Percentiles rank a stretch among this genome's conserved stretches.
Evolutionary conservation across 2,888 invertebrate species (phyloP).

Genomic region (Lordiphosa fenestrarum): DNA sequence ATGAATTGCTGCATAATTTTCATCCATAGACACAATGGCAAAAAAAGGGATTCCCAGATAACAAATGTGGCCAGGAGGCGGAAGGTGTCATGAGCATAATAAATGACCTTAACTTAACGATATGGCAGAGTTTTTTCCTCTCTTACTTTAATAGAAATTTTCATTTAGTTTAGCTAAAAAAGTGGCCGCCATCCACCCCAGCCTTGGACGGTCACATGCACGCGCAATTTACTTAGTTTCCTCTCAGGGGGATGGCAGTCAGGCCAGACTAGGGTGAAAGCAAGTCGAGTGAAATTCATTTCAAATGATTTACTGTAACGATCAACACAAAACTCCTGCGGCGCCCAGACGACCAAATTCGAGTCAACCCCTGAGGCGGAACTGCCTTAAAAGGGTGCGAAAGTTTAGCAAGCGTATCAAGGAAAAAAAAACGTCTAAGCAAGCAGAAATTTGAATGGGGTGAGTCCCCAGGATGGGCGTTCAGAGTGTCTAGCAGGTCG

Average conservation of each 20-base stretch:
- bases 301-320: conserved; percentile 78
- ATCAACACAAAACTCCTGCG: conserved; percentile 65
- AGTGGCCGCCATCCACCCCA: conserved; percentile 15
- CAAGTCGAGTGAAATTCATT: conserved; percentile 68
- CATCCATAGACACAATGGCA: conserved; percentile 11
- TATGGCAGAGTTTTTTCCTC: conserved; percentile 46
- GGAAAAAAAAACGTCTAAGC: conserved; percentile 12
- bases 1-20: conserved; percentile 72
- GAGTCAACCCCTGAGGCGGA: conserved; percentile 50
- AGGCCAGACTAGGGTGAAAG: conserved; percentile 34
- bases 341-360: conserved; percentile 31
- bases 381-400: conserved; percentile 62
- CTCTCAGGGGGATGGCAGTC: conserved; percentile 11
- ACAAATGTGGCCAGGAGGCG: conserved; percentile 56
- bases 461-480: conserved; percentile 49
- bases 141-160: conserved; percentile 64
- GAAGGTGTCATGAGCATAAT: conserved; percentile 70
- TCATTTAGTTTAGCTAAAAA: conserved; percentile 26
- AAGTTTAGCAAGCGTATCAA: conserved; percentile 54
- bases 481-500: conserved; percentile 55
- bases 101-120: conserved; percentile 69
- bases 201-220: conserved; percentile 43
- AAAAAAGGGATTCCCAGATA: conserved; percentile 35
- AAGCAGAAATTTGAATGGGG: conserved; percentile 26
- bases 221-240: conserved; percentile 62